Percentiles rank a stretch among this genome's conserved stretches.
phyloP scores from a whole-genome alignment of 1,140 invertebrate genomes.

The Reticulitermes speratus region DNA sequence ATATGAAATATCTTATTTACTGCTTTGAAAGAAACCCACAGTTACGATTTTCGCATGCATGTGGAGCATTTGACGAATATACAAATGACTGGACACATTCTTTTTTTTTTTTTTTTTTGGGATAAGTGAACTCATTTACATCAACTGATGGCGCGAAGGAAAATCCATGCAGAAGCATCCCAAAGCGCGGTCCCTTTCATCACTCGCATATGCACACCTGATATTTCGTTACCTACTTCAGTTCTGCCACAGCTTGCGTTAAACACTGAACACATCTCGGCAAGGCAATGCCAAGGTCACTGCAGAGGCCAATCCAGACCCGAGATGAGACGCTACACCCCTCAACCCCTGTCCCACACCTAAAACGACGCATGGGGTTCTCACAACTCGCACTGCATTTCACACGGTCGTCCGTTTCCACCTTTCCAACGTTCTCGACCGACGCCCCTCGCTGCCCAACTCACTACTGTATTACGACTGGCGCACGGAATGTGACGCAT shows the following conservation, averaged over 20 bases:
- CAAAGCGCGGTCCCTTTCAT: no score
- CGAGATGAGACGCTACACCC: not conserved
- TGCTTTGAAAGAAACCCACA: no score
- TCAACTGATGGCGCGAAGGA: no score
- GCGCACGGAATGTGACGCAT: not conserved
- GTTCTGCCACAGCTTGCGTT: not conserved
- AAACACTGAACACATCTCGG: not conserved
- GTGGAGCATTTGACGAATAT: no score
- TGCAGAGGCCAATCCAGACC: not conserved
- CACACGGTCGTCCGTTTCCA: not conserved
- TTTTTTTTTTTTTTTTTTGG: no score
- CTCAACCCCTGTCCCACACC: not conserved
- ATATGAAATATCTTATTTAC: no score
- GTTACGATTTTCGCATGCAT: no score
- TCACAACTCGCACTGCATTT: not conserved
- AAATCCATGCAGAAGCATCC: no score
- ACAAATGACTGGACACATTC: no score
- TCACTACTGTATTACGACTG: not conserved
- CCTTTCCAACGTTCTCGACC: not conserved
- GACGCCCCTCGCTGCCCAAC: not conserved
- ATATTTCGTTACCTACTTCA: not conserved
- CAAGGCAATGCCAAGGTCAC: not conserved
- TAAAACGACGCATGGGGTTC: not conserved
- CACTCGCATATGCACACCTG: no score
- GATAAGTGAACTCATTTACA: no score